Conservation (phyloP, 1,140 invertebrate genomes). For the Drosophila lini region DNA sequence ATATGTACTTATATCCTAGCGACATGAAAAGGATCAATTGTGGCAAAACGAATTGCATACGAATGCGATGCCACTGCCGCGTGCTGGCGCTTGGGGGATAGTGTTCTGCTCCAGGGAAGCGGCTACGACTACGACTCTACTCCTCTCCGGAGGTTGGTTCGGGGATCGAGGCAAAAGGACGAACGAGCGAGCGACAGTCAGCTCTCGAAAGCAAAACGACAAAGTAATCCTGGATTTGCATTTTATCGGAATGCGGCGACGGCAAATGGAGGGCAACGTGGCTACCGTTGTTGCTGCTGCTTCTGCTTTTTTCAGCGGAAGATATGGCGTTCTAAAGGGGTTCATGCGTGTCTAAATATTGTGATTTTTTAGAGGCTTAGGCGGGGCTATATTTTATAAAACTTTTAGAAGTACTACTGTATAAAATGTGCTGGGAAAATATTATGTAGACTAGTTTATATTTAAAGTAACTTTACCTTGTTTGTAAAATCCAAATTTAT, state of each 20-base stretch:
- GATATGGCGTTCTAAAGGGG: constrained; percentile 8
- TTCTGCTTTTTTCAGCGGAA: constrained; percentile 38
- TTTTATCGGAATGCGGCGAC: constrained; percentile 81
- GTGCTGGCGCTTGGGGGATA: constrained; percentile 24
- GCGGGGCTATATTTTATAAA: too few relatives aligned
- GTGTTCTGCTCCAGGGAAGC: constrained; percentile 24
- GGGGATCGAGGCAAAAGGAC: constrained; percentile 9
- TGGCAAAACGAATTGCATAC: constrained; percentile 83
- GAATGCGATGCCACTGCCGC: constrained; percentile 70
- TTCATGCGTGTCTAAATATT: constrained; percentile 5
- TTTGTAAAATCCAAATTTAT: neutral
- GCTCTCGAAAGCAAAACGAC: constrained; percentile 81
- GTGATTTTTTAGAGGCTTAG: neutral
- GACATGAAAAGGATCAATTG: constrained; percentile 83
- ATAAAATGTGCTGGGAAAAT: neutral
- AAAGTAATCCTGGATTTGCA: constrained; percentile 82
- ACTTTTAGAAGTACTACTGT: too few relatives aligned
- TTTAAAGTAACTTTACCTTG: neutral
- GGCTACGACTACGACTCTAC: constrained; percentile 2
- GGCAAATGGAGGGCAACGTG: constrained; percentile 60
- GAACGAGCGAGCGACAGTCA: constrained; percentile 44
- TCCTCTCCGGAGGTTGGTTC: neutral
- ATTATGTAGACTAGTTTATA: neutral
- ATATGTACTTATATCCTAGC: constrained; percentile 83
- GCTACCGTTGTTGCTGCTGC: constrained; percentile 39